Percentiles rank a stretch among this genome's conserved stretches.
Evolutionary conservation across 2,888 invertebrate species (phyloP).

Genomic region (Ashinkailepas kermadecensis): DNA sequence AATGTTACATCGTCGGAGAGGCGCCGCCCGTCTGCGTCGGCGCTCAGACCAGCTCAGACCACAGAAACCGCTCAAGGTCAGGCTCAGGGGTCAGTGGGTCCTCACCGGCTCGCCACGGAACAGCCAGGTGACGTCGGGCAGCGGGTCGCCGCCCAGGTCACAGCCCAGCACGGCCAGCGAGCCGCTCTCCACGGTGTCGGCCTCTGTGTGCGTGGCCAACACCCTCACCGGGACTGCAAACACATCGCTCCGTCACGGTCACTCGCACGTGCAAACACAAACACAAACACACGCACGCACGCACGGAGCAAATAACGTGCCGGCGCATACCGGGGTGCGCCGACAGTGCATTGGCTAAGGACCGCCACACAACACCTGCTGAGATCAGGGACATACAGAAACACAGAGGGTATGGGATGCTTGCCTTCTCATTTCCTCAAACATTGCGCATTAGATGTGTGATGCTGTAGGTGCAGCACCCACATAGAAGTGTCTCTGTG

Average conservation of each 20-base stretch:
- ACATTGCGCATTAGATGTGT: too few species aligned
- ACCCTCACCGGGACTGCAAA: slow-evolving; percentile 2
- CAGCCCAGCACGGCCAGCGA: background rate
- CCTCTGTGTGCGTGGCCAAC: background rate
- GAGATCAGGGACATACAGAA: too few species aligned
- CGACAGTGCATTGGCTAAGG: too few species aligned
- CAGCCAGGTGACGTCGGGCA: slow-evolving; percentile 17
- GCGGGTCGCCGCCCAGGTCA: slow-evolving; percentile 20
- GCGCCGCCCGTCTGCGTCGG: background rate
- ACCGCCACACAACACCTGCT: too few species aligned
- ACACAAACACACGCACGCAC: background rate
- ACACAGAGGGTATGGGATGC: too few species aligned
- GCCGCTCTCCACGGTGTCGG: background rate
- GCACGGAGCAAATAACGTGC: background rate
- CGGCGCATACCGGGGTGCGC: too few species aligned
- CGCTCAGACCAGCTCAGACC: too few species aligned
- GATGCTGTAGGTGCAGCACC: too few species aligned
- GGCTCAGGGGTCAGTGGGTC: background rate
- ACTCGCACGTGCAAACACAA: background rate
- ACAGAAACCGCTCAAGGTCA: background rate
- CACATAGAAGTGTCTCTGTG: too few species aligned
- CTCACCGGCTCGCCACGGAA: slow-evolving; percentile 12
- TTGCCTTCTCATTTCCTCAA: too few species aligned
- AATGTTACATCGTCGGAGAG: too few species aligned
- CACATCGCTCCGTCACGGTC: background rate